Percentiles rank a stretch among this genome's conserved stretches.
Evolutionary conservation across 1,140 invertebrate species (phyloP).

Genomic region (Temnothorax nylanderi): DNA sequence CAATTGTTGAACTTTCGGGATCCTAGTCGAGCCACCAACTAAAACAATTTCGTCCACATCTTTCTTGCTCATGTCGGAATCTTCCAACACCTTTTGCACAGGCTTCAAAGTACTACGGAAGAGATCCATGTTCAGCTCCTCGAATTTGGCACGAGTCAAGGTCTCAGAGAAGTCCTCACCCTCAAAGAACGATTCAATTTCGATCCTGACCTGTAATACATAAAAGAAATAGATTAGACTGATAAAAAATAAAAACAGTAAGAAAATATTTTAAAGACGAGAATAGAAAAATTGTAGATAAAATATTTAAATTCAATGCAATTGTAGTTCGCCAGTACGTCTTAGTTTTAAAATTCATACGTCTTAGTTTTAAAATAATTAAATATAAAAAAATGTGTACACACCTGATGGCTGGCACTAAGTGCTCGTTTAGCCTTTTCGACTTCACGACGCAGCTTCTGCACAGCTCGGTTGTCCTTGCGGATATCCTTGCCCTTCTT

Average conservation of each 20-base stretch:
- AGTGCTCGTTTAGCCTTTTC: slow-evolving; percentile 99
- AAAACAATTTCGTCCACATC: slow-evolving; percentile 99
- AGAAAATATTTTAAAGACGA: not conserved
- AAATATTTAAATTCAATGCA: not conserved
- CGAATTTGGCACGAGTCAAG: slow-evolving; percentile 99
- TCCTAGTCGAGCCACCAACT: slow-evolving; percentile 99
- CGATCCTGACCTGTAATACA: slow-evolving; percentile 92
- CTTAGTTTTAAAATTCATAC: too few species aligned
- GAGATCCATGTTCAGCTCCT: slow-evolving; percentile 99
- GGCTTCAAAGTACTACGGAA: slow-evolving; percentile 99
- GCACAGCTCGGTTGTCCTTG: slow-evolving; percentile 97
- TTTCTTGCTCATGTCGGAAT: slow-evolving; percentile 99
- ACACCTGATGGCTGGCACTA: slow-evolving; percentile 95
- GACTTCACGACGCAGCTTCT: slow-evolving; percentile 98
- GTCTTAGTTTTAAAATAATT: too few species aligned
- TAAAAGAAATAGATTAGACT: not conserved
- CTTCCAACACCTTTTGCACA: slow-evolving; percentile 99
- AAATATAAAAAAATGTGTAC: slow-evolving; percentile 6
- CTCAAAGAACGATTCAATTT: slow-evolving; percentile 99
- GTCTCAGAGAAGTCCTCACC: slow-evolving; percentile 99
- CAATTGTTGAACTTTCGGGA: slow-evolving; percentile 99
- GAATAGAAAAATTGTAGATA: not conserved
- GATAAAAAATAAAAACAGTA: not conserved
- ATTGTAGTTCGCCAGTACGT: too few species aligned
- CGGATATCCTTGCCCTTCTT: slow-evolving; percentile 99